Conservation (phyloP, 2,113 vertebrate species). For the Protobothrops flavoviridis region DNA sequence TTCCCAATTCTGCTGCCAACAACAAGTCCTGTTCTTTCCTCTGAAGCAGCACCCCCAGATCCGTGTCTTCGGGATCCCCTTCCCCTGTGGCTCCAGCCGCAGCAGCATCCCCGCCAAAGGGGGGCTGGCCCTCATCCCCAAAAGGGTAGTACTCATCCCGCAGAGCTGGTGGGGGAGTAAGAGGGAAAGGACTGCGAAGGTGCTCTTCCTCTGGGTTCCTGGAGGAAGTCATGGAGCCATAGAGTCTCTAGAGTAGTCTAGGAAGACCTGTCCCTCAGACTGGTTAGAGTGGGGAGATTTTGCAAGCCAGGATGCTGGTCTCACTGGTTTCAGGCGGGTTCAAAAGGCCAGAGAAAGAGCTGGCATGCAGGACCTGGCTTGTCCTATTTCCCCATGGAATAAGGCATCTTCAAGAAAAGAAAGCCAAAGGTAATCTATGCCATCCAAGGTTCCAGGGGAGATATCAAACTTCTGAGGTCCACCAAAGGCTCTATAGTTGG, state of each 20-base stretch:
- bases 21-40: constrained; percentile 69
- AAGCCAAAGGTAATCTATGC: background rate
- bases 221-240: constrained; percentile 45
- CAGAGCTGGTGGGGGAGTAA: constrained; percentile 50
- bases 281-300: background rate
- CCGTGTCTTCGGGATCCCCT: constrained; percentile 28
- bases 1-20: constrained; percentile 66
- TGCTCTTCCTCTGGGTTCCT: constrained; percentile 17
- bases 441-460: background rate
- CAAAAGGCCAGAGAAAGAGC: background rate
- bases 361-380: background rate
- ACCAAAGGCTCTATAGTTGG: background rate
- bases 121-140: constrained; percentile 52
- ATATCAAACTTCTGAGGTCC: background rate
- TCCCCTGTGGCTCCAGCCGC: constrained; percentile 28
- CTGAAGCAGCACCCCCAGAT: constrained; percentile 62
- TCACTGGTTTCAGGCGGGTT: background rate
- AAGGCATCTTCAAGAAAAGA: background rate
- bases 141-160: constrained; percentile 67
- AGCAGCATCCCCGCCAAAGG: constrained; percentile 45
- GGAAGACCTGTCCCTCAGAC: too few species aligned
- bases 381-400: background rate
- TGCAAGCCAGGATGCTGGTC: background rate
- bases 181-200: constrained; percentile 10
- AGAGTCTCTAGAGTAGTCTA: background rate